Base-by-base conservation (phyloP, 1,140 invertebrate genomes). In the Oryctes rhinoceros region DNA sequence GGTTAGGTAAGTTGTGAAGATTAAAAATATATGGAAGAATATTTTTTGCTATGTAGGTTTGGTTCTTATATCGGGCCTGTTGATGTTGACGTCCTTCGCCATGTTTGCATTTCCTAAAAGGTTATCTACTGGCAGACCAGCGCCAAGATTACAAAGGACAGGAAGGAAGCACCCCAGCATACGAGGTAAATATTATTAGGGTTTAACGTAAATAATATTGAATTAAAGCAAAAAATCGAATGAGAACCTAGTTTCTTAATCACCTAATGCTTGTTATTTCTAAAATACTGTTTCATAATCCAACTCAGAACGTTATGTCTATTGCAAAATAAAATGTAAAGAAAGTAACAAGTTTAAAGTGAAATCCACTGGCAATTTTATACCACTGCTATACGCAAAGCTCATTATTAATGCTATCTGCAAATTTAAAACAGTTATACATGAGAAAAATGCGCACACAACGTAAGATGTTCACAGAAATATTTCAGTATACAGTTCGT, bases 71-170 rank as follows among this genome's bases (percentile, higher is more conserved):
- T 93, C 95, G 0, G 91, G 91, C 0, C 90, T 95, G 82, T 90
- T 97, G 82, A 91, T 96, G 85, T 83, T 97, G 44, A 92, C 95
- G 65, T 94, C 95, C 11, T 88, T 95, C 35, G 92, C 94, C 37
- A 97, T 98, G 96, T 97, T 97, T 88, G 93, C 94, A 49, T 97
- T 98, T 87, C 96, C 96, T 39, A 92, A 93, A 81, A 87, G 90
- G 79, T 86, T 94, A 83, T 91, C 90, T 6, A 88, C 88, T 18
- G 88, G 88, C 77, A 88, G 88, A 83, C 88, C 88, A 1, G 86
- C 87, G n/a, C 85, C 88, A 9, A 88, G 88, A 81, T 83, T 85
- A 77, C 84, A 85, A 67, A 86, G 86, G 82, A 80, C 85, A 15
- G 88, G 89, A 81, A 83, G 89, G 18, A 91, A 91, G 82, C 91